Conservation (phyloP, 2,888 invertebrate genomes). For the Drosophila meridiana region DNA sequence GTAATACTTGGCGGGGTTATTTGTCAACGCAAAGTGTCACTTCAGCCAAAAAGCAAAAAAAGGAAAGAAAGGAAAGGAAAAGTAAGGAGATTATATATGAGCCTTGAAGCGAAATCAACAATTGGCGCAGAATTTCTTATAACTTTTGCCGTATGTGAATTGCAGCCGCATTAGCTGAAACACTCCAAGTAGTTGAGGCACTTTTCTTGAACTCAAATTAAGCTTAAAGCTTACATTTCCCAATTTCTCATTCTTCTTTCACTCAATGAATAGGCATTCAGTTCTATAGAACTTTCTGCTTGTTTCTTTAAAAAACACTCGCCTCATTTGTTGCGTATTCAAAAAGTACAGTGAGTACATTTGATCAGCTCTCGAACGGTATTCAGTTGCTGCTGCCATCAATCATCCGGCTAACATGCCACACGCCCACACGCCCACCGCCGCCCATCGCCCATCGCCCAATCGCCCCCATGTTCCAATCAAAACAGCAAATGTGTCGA, state of each 20-base stretch:
- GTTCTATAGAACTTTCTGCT: neutral
- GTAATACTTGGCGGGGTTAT: conserved; percentile 33
- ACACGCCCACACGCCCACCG: conserved; percentile 26
- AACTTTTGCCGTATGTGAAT: neutral
- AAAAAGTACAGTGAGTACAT: conserved; percentile 1
- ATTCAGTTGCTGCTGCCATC: conserved; percentile 40
- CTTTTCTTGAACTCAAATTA: neutral
- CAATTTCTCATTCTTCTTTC: neutral
- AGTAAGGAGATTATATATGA: neutral
- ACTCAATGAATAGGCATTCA: neutral
- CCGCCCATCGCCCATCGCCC: neutral
- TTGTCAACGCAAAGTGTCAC: conserved; percentile 38
- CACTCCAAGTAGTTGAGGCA: neutral
- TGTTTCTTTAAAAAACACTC: neutral
- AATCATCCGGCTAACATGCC: conserved; percentile 48
- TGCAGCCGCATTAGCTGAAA: neutral
- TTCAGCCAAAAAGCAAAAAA: conserved; percentile 15
- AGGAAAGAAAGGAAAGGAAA: neutral
- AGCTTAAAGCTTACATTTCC: neutral
- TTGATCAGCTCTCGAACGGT: conserved; percentile 9
- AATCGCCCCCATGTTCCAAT: conserved; percentile 25
- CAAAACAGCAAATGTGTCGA: conserved; percentile 54
- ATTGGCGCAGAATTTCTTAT: neutral
- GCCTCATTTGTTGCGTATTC: conserved; percentile 22
- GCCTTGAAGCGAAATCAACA: conserved; percentile 10